Conservation (phyloP, 2,113 vertebrate species). For the Psophia crepitans region DNA sequence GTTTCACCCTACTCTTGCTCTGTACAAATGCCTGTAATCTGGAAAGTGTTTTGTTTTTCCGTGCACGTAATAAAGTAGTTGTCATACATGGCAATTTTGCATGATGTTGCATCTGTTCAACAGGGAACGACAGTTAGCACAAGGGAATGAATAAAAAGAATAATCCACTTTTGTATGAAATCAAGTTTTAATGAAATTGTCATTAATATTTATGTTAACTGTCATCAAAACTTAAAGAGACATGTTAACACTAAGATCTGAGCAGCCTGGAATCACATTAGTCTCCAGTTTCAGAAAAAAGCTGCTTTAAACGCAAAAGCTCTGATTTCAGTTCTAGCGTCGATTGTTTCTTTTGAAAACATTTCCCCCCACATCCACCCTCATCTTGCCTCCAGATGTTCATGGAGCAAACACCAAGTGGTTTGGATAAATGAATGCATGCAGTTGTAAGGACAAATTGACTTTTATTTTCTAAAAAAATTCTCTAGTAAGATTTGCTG, state of each 20-base stretch:
- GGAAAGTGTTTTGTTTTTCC: conserved; percentile 28
- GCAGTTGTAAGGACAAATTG: conserved; percentile 35
- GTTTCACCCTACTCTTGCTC: background rate
- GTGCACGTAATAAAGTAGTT: background rate
- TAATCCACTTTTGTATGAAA: conserved; percentile 31
- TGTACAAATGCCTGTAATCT: conserved; percentile 9
- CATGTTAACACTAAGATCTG: background rate
- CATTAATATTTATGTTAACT: conserved; percentile 67
- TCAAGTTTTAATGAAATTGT: conserved; percentile 52
- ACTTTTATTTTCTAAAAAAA: background rate
- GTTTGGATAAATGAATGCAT: conserved; percentile 24
- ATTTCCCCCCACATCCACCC: background rate
- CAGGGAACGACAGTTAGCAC: background rate
- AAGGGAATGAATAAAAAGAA: conserved; percentile 19
- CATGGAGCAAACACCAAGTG: conserved; percentile 34
- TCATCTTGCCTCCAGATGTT: conserved; percentile 71
- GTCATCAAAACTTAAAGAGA: conserved; percentile 49
- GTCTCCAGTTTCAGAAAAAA: conserved; percentile 37
- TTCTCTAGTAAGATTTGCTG: conserved; percentile 24
- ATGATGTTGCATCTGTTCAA: conserved; percentile 13
- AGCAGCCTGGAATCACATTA: conserved; percentile 18
- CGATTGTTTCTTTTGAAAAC: conserved; percentile 66
- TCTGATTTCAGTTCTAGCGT: conserved; percentile 20
- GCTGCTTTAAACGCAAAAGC: conserved; percentile 58
- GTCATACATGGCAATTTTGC: background rate